phyloP scores from a whole-genome alignment of 2,888 invertebrate species.

The Lithodes maja region DNA sequence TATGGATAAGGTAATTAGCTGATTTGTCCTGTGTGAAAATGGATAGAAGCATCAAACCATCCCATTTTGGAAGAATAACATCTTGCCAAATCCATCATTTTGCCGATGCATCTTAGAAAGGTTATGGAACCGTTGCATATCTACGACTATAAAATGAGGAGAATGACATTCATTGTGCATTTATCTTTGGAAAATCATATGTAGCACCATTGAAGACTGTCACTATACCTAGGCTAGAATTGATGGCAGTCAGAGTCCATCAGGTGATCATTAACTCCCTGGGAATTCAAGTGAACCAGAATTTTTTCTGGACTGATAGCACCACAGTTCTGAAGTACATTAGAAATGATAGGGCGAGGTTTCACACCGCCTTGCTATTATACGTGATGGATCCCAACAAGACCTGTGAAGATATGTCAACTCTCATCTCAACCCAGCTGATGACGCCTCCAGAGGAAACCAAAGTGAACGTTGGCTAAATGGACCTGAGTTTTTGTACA shows the following conservation, averaged over 20 bases:
- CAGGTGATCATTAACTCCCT: background rate
- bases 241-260: background rate
- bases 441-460: constrained; percentile 22
- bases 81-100: constrained; percentile 25
- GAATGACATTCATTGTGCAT: background rate
- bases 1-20: background rate
- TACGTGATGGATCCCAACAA: background rate
- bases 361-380: background rate
- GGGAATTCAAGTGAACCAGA: background rate
- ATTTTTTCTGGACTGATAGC: constrained; percentile 3
- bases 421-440: background rate
- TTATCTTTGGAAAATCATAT: background rate
- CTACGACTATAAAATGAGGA: background rate
- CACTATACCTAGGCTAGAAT: constrained; percentile 21
- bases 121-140: constrained; percentile 23
- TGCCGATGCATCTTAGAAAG: constrained; percentile 1
- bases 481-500: background rate
- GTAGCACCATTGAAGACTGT: constrained; percentile 21
- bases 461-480: background rate
- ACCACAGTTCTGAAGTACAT: constrained; percentile 8
- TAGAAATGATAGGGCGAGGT: background rate
- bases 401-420: too few species aligned
- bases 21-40: background rate
- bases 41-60: background rate
- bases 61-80: background rate